Evolutionary conservation across 2,888 invertebrate genomes (phyloP).

Genomic region (Mesorhabditis sp.): DNA sequence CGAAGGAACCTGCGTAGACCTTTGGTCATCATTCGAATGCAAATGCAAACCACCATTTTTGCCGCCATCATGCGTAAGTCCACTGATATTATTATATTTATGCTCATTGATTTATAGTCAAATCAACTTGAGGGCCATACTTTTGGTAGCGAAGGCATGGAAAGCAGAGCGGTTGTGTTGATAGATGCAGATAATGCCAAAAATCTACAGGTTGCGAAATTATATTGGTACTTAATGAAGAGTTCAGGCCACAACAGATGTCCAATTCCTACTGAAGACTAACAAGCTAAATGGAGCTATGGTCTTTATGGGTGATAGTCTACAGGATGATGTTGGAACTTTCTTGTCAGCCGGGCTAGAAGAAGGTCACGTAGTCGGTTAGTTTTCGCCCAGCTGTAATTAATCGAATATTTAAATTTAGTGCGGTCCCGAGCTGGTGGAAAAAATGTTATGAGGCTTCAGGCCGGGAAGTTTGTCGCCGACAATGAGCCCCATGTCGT

Average conservation of each 20-base stretch:
- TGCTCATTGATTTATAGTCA: background rate
- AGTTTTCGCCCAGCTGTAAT: conserved; percentile 5
- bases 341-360: conserved; percentile 31
- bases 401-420: conserved; percentile 14
- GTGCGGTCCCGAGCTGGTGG: conserved; percentile 28
- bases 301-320: conserved; percentile 44
- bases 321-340: conserved; percentile 30
- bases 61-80: conserved; percentile 37
- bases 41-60: conserved; percentile 46
- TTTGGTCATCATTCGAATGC: conserved; percentile 46
- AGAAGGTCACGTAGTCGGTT: conserved; percentile 34
- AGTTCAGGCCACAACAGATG: conserved; percentile 31
- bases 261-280: conserved; percentile 42
- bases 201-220: background rate
- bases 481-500: conserved; percentile 49
- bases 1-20: conserved; percentile 45
- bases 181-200: background rate
- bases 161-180: background rate
- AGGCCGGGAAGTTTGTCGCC: conserved; percentile 25
- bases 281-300: conserved; percentile 31
- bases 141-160: background rate
- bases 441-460: conserved; percentile 19
- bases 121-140: background rate
- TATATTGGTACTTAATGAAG: background rate
- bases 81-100: background rate